phyloP scores from a whole-genome alignment of 1,140 invertebrate species.

The Nasonia vitripennis region DNA sequence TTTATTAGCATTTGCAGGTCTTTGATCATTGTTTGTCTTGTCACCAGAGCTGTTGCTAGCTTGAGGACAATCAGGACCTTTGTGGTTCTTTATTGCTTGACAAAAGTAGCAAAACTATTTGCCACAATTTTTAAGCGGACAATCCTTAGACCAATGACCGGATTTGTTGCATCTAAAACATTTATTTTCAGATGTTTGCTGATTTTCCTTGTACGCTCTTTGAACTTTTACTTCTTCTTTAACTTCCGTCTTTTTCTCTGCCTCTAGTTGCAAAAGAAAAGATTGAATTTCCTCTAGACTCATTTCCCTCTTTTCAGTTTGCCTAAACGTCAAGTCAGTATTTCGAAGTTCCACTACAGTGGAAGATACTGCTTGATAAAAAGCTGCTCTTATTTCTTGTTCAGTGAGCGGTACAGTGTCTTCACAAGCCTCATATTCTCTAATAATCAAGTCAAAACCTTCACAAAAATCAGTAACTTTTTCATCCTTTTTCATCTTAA shows the following conservation, averaged over 20 bases:
- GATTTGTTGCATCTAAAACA: not conserved
- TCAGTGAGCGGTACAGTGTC: not conserved
- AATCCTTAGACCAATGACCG: not conserved
- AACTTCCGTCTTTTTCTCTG: not conserved
- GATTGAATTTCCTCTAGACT: not conserved
- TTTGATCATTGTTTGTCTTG: not conserved
- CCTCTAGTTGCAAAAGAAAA: not conserved
- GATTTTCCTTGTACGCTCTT: not conserved
- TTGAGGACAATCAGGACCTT: not conserved
- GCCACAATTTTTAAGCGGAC: not conserved
- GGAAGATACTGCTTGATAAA: not conserved
- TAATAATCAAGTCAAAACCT: not conserved
- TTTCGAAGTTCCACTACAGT: not conserved
- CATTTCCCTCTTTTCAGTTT: not conserved
- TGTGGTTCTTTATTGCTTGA: not conserved
- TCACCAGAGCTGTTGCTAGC: not conserved
- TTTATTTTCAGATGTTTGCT: not conserved
- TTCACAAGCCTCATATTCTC: not conserved
- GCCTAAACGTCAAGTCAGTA: not conserved
- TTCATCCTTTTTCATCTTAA: not conserved
- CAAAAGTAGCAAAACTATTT: constrained; percentile 12
- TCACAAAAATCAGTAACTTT: not conserved
- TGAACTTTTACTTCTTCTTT: not conserved
- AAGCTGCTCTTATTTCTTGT: not conserved
- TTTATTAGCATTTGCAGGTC: not conserved